phyloP scores from a whole-genome alignment of 2,113 vertebrate genomes.

The Cnemophilus loriae region DNA sequence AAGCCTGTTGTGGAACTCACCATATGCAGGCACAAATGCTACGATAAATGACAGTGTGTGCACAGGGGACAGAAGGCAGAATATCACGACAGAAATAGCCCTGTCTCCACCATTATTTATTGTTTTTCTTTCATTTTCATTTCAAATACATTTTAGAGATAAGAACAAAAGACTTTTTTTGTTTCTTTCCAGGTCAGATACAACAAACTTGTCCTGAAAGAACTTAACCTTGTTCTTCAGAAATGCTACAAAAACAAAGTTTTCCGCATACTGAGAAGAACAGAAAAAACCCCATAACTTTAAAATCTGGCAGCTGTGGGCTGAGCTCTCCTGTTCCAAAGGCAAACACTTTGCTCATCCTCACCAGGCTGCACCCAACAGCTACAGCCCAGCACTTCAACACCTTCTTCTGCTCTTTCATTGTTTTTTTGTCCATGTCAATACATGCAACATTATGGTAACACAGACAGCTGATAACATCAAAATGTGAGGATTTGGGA shows the following conservation, averaged over 20 bases:
- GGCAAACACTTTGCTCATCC: neutral
- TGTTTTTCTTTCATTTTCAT: neutral
- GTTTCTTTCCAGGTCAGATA: neutral
- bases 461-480: neutral
- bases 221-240: neutral
- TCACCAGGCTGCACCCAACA: neutral
- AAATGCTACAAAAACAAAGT: neutral
- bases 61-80: neutral
- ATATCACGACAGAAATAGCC: neutral
- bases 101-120: neutral
- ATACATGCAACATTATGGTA: neutral
- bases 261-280: neutral
- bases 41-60: neutral
- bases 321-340: neutral
- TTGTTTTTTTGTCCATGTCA: neutral
- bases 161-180: neutral
- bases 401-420: neutral
- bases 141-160: neutral
- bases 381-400: neutral
- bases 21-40: neutral
- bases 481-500: neutral
- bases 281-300: neutral
- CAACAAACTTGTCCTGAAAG: constrained; percentile 1
- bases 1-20: neutral
- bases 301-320: fast-evolving